Conservation (phyloP, 2,888 invertebrate species). For the Heliconius sara region DNA sequence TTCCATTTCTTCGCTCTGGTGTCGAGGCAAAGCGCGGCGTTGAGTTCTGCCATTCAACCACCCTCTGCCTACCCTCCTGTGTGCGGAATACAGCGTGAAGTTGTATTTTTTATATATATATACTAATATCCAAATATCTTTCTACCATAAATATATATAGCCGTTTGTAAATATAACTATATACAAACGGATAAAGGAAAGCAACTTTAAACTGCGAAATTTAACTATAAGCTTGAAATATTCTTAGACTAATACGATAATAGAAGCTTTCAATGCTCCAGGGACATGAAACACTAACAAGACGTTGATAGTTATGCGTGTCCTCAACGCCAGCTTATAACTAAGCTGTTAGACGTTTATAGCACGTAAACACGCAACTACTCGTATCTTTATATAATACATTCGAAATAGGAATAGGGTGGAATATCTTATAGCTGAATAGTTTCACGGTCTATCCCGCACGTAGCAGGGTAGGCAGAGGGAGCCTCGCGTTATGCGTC, state of each 20-base stretch:
- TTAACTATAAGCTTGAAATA: conserved; percentile 21
- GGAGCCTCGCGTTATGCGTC: no score
- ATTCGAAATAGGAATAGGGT: neutral
- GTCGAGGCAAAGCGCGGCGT: no score
- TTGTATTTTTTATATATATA: no score
- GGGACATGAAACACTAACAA: conserved; percentile 11
- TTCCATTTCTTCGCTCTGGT: no score
- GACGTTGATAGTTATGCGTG: conserved; percentile 7
- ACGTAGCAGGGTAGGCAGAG: no score
- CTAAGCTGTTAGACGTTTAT: conserved; percentile 2
- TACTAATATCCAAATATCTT: no score
- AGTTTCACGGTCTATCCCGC: no score
- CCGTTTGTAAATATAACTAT: no score
- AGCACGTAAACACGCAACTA: neutral
- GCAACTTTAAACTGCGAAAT: conserved; percentile 22
- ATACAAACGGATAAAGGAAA: neutral
- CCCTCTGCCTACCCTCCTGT: no score
- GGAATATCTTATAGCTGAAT: no score
- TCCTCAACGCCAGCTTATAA: neutral
- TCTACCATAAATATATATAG: neutral
- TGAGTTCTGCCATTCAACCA: no score
- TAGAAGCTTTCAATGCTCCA: conserved; percentile 17
- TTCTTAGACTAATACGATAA: conserved; percentile 32
- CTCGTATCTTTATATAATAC: neutral
- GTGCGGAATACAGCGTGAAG: no score